A percentile compares a stretch with the other conserved stretches of the same genome.
Evolutionary conservation across 2,888 invertebrate species (phyloP).

Genomic region (Tortrix viridana): DNA sequence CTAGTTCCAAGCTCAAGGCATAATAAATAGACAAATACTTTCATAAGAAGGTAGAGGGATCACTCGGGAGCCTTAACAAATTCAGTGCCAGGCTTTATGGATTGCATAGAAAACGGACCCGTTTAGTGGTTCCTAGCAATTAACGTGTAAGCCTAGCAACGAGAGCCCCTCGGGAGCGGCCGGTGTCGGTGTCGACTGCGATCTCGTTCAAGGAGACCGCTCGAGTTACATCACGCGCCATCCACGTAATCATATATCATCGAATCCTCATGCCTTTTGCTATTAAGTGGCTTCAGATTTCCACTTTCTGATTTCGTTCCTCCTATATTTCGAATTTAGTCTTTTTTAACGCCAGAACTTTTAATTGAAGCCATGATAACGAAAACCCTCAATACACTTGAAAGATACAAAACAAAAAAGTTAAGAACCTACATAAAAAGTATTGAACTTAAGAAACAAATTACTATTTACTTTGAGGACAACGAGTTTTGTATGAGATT

Average conservation of each 20-base stretch:
- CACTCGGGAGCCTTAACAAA: not conserved
- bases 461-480: not conserved
- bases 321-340: too few species aligned
- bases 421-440: not conserved
- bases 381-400: too few species aligned
- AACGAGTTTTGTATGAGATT: not conserved
- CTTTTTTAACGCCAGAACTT: too few species aligned
- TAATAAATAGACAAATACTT: not conserved
- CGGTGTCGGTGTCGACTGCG: conserved; percentile 20
- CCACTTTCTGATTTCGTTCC: too few species aligned
- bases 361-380: too few species aligned
- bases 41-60: not conserved
- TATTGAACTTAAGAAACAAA: not conserved
- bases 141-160: conserved; percentile 23
- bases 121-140: not conserved
- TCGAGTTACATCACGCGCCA: conserved; percentile 18
- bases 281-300: not conserved
- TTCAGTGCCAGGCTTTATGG: too few species aligned
- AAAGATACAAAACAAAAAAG: not conserved
- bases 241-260: conserved; percentile 15
- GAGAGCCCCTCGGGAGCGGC: conserved; percentile 4
- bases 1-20: not conserved
- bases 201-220: conserved; percentile 21
- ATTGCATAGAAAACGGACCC: too few species aligned
- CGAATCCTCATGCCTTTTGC: not conserved